Conservation (phyloP, 2,113 vertebrate genomes). For the Cephalopholis sonnerati region DNA sequence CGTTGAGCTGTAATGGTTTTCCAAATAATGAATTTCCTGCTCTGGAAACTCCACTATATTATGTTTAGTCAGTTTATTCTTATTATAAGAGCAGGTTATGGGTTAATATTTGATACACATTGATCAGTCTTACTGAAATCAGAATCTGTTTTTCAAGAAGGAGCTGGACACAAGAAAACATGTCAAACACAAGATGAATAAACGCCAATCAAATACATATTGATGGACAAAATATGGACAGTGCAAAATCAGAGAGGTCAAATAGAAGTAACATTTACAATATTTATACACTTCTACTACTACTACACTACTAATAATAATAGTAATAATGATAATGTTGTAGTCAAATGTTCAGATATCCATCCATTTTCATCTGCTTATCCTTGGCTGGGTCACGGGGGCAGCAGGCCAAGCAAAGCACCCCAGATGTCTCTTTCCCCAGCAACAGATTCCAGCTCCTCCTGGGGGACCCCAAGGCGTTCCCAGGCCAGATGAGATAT, state of each 20-base stretch:
- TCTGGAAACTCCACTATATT: neutral
- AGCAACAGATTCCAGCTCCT: too few relatives aligned
- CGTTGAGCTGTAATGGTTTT: neutral
- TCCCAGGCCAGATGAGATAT: too few relatives aligned
- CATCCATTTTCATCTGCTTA: too few relatives aligned
- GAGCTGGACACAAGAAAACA: neutral
- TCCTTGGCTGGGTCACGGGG: too few relatives aligned
- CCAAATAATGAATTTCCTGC: too few relatives aligned
- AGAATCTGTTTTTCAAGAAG: neutral
- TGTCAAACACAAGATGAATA: too few relatives aligned
- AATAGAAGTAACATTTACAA: neutral
- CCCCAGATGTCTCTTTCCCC: too few relatives aligned
- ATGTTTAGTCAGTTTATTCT: neutral
- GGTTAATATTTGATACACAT: slow-evolving; percentile 28
- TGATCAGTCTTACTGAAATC: slow-evolving; percentile 4
- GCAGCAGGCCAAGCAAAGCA: too few relatives aligned
- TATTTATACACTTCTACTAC: neutral
- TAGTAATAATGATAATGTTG: too few relatives aligned
- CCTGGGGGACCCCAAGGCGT: too few relatives aligned
- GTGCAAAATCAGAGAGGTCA: neutral
- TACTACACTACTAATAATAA: too few relatives aligned
- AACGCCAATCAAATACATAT: neutral
- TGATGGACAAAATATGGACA: neutral
- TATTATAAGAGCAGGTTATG: neutral
- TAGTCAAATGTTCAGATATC: too few relatives aligned